Conservation (phyloP, 37 sponge, comb jelly and placozoan genomes). For the Petrosia ficiformis region DNA sequence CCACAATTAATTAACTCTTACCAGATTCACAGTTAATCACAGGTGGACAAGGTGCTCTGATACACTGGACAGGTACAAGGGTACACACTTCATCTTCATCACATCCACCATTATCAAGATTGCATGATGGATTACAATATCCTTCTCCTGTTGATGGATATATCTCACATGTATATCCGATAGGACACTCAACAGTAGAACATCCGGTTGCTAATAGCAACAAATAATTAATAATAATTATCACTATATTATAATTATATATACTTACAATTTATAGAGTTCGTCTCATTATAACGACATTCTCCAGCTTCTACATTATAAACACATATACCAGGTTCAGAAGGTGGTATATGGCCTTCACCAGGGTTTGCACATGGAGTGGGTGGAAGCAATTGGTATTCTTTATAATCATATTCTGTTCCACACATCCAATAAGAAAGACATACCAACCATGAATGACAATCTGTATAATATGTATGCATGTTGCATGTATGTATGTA, state of each 20-base stretch:
- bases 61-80: background rate
- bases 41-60: slow-evolving; percentile 8
- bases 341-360: background rate
- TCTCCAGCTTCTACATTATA: no score
- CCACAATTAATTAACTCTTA: no score
- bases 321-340: background rate
- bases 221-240: background rate
- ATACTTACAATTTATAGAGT: no score
- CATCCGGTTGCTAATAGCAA: background rate
- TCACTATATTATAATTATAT: background rate
- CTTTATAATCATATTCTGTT: background rate
- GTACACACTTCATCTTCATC: background rate
- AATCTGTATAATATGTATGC: no score
- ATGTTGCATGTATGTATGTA: no score
- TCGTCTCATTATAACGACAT: no score
- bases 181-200: background rate
- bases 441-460: no score
- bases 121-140: background rate
- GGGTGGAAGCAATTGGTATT: background rate
- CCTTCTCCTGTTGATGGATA: background rate
- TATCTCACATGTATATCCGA: background rate
- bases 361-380: background rate
- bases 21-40: background rate
- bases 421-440: background rate
- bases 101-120: slow-evolving; percentile 17